Conservation (phyloP, 2,888 invertebrate species). For the Tenthredo scrophulariae region DNA sequence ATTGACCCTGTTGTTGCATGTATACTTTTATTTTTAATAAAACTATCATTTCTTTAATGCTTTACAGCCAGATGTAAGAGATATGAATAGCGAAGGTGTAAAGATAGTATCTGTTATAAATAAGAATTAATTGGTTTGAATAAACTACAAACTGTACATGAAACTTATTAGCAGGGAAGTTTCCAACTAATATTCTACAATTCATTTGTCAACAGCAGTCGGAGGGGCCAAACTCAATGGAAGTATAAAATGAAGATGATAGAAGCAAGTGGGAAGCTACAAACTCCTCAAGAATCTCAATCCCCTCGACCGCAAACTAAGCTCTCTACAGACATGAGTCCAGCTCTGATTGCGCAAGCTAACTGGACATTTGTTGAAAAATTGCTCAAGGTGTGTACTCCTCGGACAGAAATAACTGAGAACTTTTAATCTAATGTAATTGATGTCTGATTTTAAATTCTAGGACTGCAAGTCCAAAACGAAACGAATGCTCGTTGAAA, state of each 20-base stretch:
- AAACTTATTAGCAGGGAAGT: not conserved
- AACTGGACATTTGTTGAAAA: conserved; percentile 99
- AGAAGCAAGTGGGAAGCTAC: conserved; percentile 73
- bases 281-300: conserved; percentile 74
- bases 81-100: not conserved
- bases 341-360: conserved; percentile 95
- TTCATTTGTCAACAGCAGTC: conserved; percentile 66
- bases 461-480: conserved; percentile 96
- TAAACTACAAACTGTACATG: not conserved
- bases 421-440: conserved; percentile 14
- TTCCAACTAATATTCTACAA: not conserved
- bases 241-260: conserved; percentile 77
- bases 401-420: not conserved
- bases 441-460: conserved; percentile 19
- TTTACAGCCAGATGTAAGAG: not conserved
- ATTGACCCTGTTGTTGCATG: conserved; percentile 26
- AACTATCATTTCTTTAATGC: not conserved
- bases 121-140: not conserved
- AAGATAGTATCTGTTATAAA: not conserved
- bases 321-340: conserved; percentile 85
- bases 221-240: conserved; percentile 76
- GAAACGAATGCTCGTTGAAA: conserved; percentile 98
- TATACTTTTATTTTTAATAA: not conserved
- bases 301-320: conserved; percentile 78
- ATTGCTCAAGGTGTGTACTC: conserved; percentile 88